Evolutionary conservation across 2,888 invertebrate species (phyloP).

Genomic region (Stratiomys singularior): DNA sequence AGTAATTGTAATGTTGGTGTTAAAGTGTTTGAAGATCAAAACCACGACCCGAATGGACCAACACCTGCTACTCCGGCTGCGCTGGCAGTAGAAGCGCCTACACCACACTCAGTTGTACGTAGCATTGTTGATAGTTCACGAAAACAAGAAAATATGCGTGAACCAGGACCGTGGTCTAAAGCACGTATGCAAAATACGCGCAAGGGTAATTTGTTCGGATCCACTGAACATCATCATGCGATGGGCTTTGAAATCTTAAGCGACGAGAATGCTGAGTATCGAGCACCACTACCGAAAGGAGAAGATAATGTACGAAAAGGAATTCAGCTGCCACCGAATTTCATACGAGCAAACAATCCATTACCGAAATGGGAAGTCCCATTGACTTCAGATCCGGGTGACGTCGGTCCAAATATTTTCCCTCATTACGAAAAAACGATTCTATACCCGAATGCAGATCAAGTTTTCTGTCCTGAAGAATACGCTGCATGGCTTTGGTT

Average conservation of each 20-base stretch:
- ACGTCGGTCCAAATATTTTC: slow-evolving; percentile 53
- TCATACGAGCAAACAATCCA: slow-evolving; percentile 57
- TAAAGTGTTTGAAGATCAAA: slow-evolving; percentile 64
- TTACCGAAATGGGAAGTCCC: slow-evolving; percentile 59
- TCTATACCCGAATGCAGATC: slow-evolving; percentile 60
- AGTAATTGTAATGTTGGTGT: slow-evolving; percentile 67
- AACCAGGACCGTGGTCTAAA: slow-evolving; percentile 77
- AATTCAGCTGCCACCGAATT: slow-evolving; percentile 54
- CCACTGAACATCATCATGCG: neutral
- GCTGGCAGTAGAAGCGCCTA: neutral
- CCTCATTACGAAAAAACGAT: slow-evolving; percentile 61
- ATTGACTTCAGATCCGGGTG: slow-evolving; percentile 59
- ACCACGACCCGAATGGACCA: slow-evolving; percentile 55
- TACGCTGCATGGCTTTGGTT: slow-evolving; percentile 58
- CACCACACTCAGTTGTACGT: slow-evolving; percentile 56
- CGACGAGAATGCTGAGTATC: slow-evolving; percentile 55
- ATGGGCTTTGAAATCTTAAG: slow-evolving; percentile 61
- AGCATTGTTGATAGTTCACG: slow-evolving; percentile 71
- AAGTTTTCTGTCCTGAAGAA: slow-evolving; percentile 62
- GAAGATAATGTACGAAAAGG: slow-evolving; percentile 49
- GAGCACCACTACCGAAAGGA: slow-evolving; percentile 32
- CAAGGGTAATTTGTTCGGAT: slow-evolving; percentile 23
- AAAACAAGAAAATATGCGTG: slow-evolving; percentile 76
- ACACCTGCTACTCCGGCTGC: slow-evolving; percentile 55
- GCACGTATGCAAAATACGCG: slow-evolving; percentile 54